Evolutionary conservation across 2,113 vertebrate genomes (phyloP).

Genomic region (Thamnophis sirtalis): DNA sequence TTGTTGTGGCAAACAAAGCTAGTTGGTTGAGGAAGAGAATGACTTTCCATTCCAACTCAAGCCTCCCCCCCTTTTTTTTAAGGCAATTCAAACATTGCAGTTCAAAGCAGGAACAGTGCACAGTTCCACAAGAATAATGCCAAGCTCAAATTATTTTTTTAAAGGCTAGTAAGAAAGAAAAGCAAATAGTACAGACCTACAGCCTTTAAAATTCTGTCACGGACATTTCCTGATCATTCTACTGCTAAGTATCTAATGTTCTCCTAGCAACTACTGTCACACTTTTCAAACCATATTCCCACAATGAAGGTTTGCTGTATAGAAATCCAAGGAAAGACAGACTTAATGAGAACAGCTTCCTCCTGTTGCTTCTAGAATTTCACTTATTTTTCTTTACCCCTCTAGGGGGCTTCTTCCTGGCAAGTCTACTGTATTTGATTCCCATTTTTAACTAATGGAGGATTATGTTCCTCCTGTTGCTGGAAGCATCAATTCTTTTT

Average conservation of each 20-base stretch:
- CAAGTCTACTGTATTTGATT: not conserved
- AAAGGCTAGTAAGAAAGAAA: not conserved
- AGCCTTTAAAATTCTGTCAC: not conserved
- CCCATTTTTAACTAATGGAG: not conserved
- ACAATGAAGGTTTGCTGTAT: not conserved
- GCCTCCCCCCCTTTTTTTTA: not conserved
- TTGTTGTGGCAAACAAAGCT: not conserved
- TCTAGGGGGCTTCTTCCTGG: not conserved
- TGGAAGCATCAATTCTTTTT: not conserved
- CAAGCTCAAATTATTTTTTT: not conserved
- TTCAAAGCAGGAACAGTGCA: not conserved
- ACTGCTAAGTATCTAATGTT: not conserved
- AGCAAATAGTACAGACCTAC: not conserved
- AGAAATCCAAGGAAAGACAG: not conserved
- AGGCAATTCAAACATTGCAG: not conserved
- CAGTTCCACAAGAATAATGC: not conserved
- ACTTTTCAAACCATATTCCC: not conserved
- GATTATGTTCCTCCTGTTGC: not conserved
- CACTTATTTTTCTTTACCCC: not conserved
- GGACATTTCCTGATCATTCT: not conserved
- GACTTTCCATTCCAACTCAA: not conserved
- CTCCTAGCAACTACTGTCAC: not conserved
- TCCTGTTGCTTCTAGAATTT: not conserved
- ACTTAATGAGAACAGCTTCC: not conserved
- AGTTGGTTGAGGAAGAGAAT: not conserved